These are phyloP conservation scores for Cheilosia soror DNA, from an alignment of 2,888 invertebrate genomes.

Conservation along the genomic window DNA sequence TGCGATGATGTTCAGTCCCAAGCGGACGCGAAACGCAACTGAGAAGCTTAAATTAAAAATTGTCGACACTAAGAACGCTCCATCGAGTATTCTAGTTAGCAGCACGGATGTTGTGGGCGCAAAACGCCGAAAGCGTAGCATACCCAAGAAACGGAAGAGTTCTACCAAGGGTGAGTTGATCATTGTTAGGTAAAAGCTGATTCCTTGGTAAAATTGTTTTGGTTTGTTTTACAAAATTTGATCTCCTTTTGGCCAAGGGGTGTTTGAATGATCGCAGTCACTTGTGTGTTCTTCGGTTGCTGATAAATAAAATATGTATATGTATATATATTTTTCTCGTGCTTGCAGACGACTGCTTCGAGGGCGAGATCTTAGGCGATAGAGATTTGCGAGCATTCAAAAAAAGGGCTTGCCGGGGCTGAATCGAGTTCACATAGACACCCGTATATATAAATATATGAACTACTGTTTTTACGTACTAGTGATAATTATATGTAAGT, in stretches of 20 bases:
- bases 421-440: conserved; percentile 56
- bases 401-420: conserved; percentile 71
- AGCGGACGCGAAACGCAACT: conserved; percentile 40
- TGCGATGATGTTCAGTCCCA: conserved; percentile 54
- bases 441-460: conserved; percentile 14
- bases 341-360: conserved; percentile 68
- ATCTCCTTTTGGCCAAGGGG: conserved; percentile 48
- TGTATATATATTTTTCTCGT: conserved; percentile 53
- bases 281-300: background rate
- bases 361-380: conserved; percentile 53
- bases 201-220: conserved; percentile 6
- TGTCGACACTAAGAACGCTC: conserved; percentile 30
- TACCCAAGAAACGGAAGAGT: conserved; percentile 69
- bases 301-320: conserved; percentile 8
- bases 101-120: conserved; percentile 61
- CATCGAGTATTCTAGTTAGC: conserved; percentile 18
- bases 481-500: conserved; percentile 63
- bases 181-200: conserved; percentile 62
- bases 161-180: conserved; percentile 72
- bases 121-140: conserved; percentile 64
- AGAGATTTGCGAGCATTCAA: conserved; percentile 70
- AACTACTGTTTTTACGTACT: conserved; percentile 62
- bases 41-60: conserved; percentile 59
- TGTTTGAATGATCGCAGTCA: conserved; percentile 53
- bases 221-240: conserved; percentile 37